Evolutionary conservation across 2,113 vertebrate genomes (phyloP), one percentile per base, ranked within the genome.

Genomic region (Ctenodactylus gundi): DNA sequence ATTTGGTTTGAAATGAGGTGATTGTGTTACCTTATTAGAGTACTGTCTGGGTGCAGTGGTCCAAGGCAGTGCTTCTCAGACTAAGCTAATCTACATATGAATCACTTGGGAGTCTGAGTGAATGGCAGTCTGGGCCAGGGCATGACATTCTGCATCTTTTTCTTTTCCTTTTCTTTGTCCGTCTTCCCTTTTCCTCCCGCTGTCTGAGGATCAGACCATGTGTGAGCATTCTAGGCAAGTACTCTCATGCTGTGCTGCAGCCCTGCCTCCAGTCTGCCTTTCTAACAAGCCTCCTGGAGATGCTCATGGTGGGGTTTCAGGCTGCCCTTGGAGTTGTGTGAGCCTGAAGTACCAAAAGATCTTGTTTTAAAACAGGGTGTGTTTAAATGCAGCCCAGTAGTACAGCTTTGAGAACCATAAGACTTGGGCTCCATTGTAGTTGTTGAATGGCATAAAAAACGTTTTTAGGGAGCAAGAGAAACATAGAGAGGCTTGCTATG

Each of bases 1-100:
- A 87, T 80, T 90, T 85, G 84, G n/a, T 88, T 96, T 90, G 39
- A 73, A 92, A 88, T 44, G 73, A 90, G 51, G 51, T 90, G 29
- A 60, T 31, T 84, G 2, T 85, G 41, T 51, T 80, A 41, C 64
- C 46, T 92, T 93, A 41, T 64, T 85, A 88, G 36, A 88, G 31
- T 83, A 12, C 5, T 81, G 29, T 78, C 31, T 77, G 20, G 70
- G 46, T 68, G 1, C 25, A 85, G 29, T 77, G 51, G 39, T 68
- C 34, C 81, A 41, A 90, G 46, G 55, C n/a, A 58, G 20, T 88
- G 46, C 25, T 70, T 95, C 20, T 88, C 44, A 73, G 18, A 85
- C 29, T 25, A n/a, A n/a, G n/a, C 2, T 76, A 67, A n/a, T 25
- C 44, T 20, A 29, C 11, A 3, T 4, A 34, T 55, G 44, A 68